Evolutionary conservation across 2,797 vertebrate species (phyloP), one percentile per base, ranked within the genome.

Genomic region (Acanthurus leucopareius): DNA sequence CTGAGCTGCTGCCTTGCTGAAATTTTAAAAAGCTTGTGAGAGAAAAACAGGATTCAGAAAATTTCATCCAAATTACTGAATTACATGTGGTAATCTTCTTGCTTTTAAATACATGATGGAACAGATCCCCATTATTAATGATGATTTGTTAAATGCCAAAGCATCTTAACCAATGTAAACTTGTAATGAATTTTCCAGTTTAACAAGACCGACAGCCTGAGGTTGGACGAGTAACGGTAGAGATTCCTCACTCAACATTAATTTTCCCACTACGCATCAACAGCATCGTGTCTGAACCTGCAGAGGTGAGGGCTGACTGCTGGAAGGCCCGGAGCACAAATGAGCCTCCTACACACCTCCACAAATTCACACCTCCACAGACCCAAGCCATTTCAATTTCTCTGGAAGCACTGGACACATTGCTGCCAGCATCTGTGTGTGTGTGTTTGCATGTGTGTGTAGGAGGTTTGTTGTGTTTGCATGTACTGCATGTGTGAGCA

Each of bases 241-340:
- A 85, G 83, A 88, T 87, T 86, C 62, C 67, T 86, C 65, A 16
- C 58, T 72, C 35, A 69, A 59, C 72, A 72, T 71, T 67, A 0
- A 72, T 75, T 89, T 93, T 94, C 91, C 93, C 92, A 93, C 89
- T 86, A 22, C 10, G 15, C 65, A 63, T 67, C 80, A 77, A 52
- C 81, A 68, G 67, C 75, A 42, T 88, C 92, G 22, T 90, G 92
- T 86, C 91, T 85, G 65, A 87, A 88, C 92, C 89, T 92, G 93
- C 85, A 86, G 69, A 84, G 75, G 81, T 86, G 78, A 90, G 61
- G 69, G 54, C 74, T 77, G 73, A 85, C 82, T 62, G 71, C 80
- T 87, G 68, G 61, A 75, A 75, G 76, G 87, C 92, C 91, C 66
- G 73, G 10, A 89, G 89, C 89, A 65, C 70, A 86, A 84, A 88